Percentiles rank a stretch among this genome's conserved stretches.
Evolutionary conservation across 23 tunicate genomes (phyloP).

Genomic region (Ascidia mentula): DNA sequence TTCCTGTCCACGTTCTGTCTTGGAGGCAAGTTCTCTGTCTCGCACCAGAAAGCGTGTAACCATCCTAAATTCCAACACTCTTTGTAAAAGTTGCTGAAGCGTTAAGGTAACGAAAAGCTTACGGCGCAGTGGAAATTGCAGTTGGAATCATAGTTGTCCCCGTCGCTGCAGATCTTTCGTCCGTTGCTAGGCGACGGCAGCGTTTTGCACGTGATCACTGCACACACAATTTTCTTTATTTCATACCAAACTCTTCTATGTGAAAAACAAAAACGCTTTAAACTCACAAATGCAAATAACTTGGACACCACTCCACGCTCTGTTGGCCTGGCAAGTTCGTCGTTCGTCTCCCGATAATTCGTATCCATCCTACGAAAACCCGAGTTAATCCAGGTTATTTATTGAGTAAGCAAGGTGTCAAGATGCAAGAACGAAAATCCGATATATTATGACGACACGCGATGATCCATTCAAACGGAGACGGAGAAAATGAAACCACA

Average conservation of each 20-base stretch:
- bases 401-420: too few relatives aligned
- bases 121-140: slow-evolving; percentile 85
- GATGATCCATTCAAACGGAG: too few relatives aligned
- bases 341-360: slow-evolving; percentile 42
- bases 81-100: not conserved
- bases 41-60: slow-evolving; percentile 64
- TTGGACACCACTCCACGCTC: slow-evolving; percentile 57
- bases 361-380: slow-evolving; percentile 80
- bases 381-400: too few relatives aligned
- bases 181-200: slow-evolving; percentile 83
- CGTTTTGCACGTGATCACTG: slow-evolving; percentile 71
- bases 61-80: slow-evolving; percentile 39
- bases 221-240: not conserved
- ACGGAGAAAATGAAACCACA: too few relatives aligned
- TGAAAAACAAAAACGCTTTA: too few relatives aligned
- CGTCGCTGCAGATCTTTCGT: slow-evolving; percentile 71
- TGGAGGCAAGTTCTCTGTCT: slow-evolving; percentile 51
- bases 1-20: slow-evolving; percentile 72
- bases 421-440: too few relatives aligned
- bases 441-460: too few relatives aligned
- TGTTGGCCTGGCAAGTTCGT: slow-evolving; percentile 53
- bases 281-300: slow-evolving; percentile 42
- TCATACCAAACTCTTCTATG: not conserved
- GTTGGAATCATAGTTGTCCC: slow-evolving; percentile 59
- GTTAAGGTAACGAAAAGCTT: slow-evolving; percentile 5